Base-by-base conservation (phyloP, 2,888 invertebrate genomes). In the Sarcophaga rosellei region DNA sequence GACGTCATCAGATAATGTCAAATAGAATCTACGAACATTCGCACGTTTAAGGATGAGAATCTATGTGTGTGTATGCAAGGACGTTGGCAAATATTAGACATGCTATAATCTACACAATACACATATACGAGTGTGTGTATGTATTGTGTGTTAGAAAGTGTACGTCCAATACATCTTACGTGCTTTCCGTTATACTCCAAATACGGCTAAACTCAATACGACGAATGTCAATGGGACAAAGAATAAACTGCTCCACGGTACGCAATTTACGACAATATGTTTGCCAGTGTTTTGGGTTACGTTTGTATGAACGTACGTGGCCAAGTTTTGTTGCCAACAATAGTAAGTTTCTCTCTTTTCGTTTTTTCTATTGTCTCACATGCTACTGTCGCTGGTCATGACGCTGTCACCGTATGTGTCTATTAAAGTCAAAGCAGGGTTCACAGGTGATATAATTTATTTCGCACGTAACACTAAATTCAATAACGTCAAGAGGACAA, bases 381-480 rank as follows among this genome's bases (percentile, higher is more conserved):
- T 53, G 17, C 17, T 53, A 15, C 53, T 53, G 53, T 53, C 53
- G 12, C 53, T 53, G 53, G 53, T 53, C 53, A 53, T 53, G 53
- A 68, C 44, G 44, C 23, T 57, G 8, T 21, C 25, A n/a, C 2
- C 25, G 15, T 35, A 53, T 63, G 25, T 53, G 45, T 35, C 12
- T 47, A n/a, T 45, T 68, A 21, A 66, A 17, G 35, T 53, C 21
- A 57, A 44, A 59, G 57, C 15, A 23, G 45, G 47, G 61, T 66
- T 81, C 61, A 74, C 53, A 74, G 61, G 45, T 74, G 61, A 53
- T 47, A 68, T 23, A 74, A 74, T 81, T 61, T 75, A 62, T 63
- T 63, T 53, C 35, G 69, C 74, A 75, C 57, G 75, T 81, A 75
- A 44, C 68, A 57, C 44, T 62, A 53, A 70, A 75, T 75, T 66